These are phyloP conservation scores for Eudorcas thomsonii DNA, from an alignment of 2,113 vertebrate species.

Conservation along the genomic window DNA sequence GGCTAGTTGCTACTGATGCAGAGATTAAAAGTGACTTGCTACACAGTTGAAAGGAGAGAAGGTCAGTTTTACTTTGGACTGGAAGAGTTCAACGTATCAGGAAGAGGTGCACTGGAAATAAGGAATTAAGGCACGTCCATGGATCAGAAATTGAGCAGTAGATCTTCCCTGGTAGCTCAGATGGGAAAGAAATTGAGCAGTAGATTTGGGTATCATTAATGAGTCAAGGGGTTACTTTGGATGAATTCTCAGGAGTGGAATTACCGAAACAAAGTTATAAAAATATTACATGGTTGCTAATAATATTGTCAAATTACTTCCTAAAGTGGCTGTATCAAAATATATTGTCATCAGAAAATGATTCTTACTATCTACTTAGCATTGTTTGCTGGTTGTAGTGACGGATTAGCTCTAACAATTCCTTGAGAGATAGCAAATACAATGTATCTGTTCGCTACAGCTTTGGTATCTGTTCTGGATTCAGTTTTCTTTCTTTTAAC, in stretches of 20 bases:
- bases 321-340: background rate
- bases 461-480: background rate
- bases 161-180: background rate
- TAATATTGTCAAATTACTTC: background rate
- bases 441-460: background rate
- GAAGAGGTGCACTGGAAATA: background rate
- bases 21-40: background rate
- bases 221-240: background rate
- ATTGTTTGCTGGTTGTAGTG: background rate
- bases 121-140: background rate
- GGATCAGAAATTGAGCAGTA: background rate
- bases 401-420: background rate
- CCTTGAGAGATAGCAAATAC: background rate
- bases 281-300: background rate
- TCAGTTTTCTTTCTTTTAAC: constrained; percentile 2
- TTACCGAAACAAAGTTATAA: background rate
- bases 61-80: background rate
- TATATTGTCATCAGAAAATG: background rate
- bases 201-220: background rate
- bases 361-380: background rate
- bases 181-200: background rate
- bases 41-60: background rate
- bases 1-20: background rate
- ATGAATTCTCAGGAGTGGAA: background rate
- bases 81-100: background rate